These are phyloP conservation scores for Kryptolebias ocellatus DNA, from an alignment of 2,797 vertebrate species.

Conservation along the genomic window DNA sequence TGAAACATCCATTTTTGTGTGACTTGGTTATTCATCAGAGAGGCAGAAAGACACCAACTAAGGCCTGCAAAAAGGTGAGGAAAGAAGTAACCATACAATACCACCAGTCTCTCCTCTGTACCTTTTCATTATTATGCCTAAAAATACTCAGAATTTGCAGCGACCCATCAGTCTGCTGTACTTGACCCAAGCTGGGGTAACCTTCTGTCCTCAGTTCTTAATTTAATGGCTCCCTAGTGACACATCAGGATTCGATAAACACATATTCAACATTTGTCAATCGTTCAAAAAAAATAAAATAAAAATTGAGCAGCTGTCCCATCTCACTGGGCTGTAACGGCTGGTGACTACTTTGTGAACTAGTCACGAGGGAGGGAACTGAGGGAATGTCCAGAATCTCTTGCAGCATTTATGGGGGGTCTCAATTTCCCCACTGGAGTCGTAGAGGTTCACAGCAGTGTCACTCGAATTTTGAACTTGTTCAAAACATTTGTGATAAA, in stretches of 20 bases:
- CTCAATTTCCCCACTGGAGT: no score
- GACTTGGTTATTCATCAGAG: conserved; percentile 85
- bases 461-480: no score
- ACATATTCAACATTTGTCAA: conserved; percentile 42
- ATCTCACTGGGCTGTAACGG: conserved; percentile 23
- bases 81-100: conserved; percentile 44
- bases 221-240: conserved; percentile 44
- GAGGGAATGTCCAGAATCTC: no score
- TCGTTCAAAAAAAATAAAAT: conserved; percentile 31
- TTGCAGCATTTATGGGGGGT: no score
- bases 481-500: no score
- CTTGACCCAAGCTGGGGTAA: conserved; percentile 14
- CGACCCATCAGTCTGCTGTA: conserved; percentile 11
- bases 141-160: conserved; percentile 41
- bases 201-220: conserved; percentile 21
- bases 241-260: conserved; percentile 45
- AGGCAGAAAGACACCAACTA: conserved; percentile 62
- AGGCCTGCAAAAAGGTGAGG: conserved; percentile 59
- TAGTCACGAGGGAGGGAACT: no score
- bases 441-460: no score
- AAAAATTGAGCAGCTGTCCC: conserved; percentile 68
- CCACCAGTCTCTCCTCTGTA: conserved; percentile 23
- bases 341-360: no score
- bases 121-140: conserved; percentile 32
- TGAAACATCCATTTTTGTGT: conserved; percentile 84